These are phyloP conservation scores for Drepana arcuata DNA, from an alignment of 1,140 invertebrate species.

Conservation along the genomic window DNA sequence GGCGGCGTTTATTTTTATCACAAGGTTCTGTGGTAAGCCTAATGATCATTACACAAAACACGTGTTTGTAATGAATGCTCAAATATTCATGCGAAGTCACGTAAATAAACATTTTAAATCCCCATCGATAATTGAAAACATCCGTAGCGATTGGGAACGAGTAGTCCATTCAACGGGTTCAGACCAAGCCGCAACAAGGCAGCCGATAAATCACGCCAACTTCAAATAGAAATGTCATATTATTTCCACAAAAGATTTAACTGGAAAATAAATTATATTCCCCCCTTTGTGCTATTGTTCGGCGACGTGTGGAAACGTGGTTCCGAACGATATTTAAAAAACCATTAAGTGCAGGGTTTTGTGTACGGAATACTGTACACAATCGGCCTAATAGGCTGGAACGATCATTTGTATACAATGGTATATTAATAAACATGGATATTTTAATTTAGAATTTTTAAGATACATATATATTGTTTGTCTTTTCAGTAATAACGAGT, in stretches of 20 bases:
- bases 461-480: background rate
- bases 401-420: constrained; percentile 8
- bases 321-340: constrained; percentile 68
- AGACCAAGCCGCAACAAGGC: constrained; percentile 40
- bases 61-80: too few relatives aligned
- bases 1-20: too few relatives aligned
- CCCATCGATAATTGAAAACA: constrained; percentile 5
- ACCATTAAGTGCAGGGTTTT: constrained; percentile 68
- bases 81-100: too few relatives aligned
- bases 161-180: constrained; percentile 33
- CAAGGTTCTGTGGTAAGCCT: too few relatives aligned
- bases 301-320: constrained; percentile 61
- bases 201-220: constrained; percentile 66
- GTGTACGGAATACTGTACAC: constrained; percentile 39
- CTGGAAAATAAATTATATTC: constrained; percentile 71
- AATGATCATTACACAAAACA: too few relatives aligned
- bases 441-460: constrained; percentile 1
- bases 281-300: constrained; percentile 63
- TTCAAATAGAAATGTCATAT: constrained; percentile 72
- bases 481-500: background rate
- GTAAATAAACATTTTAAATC: too few relatives aligned
- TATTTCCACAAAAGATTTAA: constrained; percentile 72
- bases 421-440: constrained; percentile 4
- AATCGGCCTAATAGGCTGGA: constrained; percentile 9
- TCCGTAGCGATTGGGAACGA: constrained; percentile 25